Evolutionary conservation across 2,113 vertebrate genomes (phyloP), one percentile per base, ranked within the genome.

Genomic region (Leucoraja erinaceus): DNA sequence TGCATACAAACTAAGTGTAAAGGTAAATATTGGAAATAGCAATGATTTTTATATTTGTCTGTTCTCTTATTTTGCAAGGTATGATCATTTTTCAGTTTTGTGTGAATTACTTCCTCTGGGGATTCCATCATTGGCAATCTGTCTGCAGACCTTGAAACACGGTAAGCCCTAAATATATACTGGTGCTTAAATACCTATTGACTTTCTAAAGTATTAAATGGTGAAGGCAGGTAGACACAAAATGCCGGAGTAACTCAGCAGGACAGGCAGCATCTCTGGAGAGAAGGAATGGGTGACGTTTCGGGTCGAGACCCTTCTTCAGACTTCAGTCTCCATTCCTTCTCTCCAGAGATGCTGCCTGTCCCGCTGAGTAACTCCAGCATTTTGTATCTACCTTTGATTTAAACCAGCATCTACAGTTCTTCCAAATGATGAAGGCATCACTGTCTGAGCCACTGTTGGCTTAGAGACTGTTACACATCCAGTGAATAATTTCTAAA

Each of bases 1-100:
- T 76, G 14, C 9, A 22, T 5, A 12, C 10, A 92, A 75, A 75
- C 54, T 3, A 28, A 25, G 83, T 33, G 0, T 72, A 38, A 31
- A 63, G 54, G 10, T 75, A 31, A 61, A 76, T 61, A 63, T 61
- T 91, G 16, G 68, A 70, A 72, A 47, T 9, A 25, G 18, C 31
- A 75, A 72, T 74, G 12, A 7, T 54, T 54, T 38, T 31, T 25
- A 7, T 76, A 4, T 31, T 88, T 88, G 0, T 83, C 7, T 83
- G 18, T 66, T 88, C 3, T 25, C 88, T 14, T 20, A 1, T 22
- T 3, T 91, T 75, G 0, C 93, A 74, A 99, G 99, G 95, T 99
- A 99, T 2, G 98, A 99, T 95, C 99, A 99, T 94, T 96, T 98
- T 94, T 98, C 98, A 0, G 98, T 99, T 94, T 95, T 99, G 93